These are phyloP conservation scores for Drosophila teissieri DNA, from an alignment of 1,140 invertebrate species.

Conservation along the genomic window DNA sequence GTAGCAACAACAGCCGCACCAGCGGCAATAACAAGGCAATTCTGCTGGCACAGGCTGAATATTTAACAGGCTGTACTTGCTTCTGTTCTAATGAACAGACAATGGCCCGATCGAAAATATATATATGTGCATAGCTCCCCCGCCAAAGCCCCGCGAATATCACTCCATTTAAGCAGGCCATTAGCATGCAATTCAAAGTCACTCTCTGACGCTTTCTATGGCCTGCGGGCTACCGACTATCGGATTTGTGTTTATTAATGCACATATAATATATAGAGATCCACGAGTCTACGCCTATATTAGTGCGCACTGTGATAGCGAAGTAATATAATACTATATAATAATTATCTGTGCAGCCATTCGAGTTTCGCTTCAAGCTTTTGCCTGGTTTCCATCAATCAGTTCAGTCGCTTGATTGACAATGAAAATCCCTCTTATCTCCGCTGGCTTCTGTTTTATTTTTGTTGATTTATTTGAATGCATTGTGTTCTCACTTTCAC, in stretches of 20 bases:
- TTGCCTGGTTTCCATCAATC: constrained; percentile 16
- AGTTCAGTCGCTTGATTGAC: constrained; percentile 26
- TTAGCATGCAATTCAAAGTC: constrained; percentile 62
- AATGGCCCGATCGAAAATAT: constrained; percentile 15
- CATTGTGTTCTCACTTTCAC: background rate
- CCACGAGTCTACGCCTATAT: background rate
- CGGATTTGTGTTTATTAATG: constrained; percentile 24
- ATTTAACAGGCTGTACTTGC: constrained; percentile 55
- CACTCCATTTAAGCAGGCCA: constrained; percentile 63
- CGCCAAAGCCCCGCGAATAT: background rate
- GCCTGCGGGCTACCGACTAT: constrained; percentile 7
- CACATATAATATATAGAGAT: constrained; percentile 12
- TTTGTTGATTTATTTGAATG: background rate
- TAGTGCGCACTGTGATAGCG: constrained; percentile 4
- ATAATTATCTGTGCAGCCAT: constrained; percentile 9
- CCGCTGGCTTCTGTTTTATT: background rate
- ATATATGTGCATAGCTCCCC: background rate
- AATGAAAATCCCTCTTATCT: constrained; percentile 27
- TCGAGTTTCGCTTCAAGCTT: constrained; percentile 4
- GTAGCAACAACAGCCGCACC: constrained; percentile 36
- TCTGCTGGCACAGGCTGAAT: constrained; percentile 52
- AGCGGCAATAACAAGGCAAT: constrained; percentile 35
- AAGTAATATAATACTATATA: constrained; percentile 31
- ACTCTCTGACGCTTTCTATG: constrained; percentile 39
- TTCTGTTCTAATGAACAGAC: constrained; percentile 60